Conservation (phyloP, 2,113 vertebrate species). For the Anas platyrhynchos region DNA sequence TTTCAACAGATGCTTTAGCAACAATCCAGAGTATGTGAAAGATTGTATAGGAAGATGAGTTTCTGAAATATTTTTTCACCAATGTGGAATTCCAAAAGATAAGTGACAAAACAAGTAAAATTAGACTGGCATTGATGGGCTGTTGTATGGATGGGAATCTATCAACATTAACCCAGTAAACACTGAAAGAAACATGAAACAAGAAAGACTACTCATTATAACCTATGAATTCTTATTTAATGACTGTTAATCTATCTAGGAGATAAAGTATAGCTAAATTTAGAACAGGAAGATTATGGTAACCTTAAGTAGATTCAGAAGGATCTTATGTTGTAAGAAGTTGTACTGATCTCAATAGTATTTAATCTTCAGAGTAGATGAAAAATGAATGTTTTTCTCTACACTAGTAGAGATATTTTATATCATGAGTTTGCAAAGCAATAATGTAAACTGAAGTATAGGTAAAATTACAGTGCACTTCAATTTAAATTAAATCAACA, state of each 20-base stretch:
- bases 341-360: neutral
- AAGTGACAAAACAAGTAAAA: neutral
- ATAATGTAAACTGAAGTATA: neutral
- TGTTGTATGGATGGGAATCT: neutral
- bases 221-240: neutral
- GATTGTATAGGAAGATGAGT: neutral
- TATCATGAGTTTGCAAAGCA: neutral
- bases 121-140: neutral
- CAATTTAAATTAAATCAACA: neutral
- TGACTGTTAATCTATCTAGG: neutral
- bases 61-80: neutral
- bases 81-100: neutral
- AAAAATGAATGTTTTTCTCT: neutral
- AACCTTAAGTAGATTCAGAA: neutral
- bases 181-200: too few species aligned
- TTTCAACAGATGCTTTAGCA: slow-evolving; percentile 17
- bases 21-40: neutral
- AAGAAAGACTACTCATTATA: neutral
- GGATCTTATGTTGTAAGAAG: neutral
- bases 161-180: neutral
- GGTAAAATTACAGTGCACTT: neutral
- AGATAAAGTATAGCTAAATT: neutral
- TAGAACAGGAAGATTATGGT: neutral
- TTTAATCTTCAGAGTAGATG: neutral
- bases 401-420: neutral